Conservation (phyloP, 2,888 invertebrate species). For the Troglohyphantes excavatus region DNA sequence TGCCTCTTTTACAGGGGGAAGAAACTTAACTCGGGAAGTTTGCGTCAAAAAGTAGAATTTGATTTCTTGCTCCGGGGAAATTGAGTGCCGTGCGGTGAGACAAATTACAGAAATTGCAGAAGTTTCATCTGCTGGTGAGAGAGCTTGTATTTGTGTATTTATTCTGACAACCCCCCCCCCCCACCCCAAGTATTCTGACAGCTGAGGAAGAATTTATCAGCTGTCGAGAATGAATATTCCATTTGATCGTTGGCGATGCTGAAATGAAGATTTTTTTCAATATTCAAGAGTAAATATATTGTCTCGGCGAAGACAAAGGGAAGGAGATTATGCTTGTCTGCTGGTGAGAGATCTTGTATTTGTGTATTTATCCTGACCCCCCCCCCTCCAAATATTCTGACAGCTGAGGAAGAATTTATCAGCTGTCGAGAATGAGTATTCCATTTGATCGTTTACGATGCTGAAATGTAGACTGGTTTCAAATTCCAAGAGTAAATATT, state of each 20-base stretch:
- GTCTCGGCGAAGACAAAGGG: conserved; percentile 17
- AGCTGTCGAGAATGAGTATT: not conserved
- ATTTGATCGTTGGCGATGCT: not conserved
- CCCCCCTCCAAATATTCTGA: not conserved
- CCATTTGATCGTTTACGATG: not conserved
- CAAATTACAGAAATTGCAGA: conserved; percentile 65
- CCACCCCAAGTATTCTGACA: not conserved
- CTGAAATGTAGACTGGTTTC: conserved; percentile 14
- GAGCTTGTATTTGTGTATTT: conserved; percentile 23
- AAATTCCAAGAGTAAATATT: conserved; percentile 4
- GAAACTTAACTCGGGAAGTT: conserved; percentile 27
- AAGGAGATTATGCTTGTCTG: conserved; percentile 22
- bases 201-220: conserved; percentile 17
- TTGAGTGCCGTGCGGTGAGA: conserved; percentile 51
- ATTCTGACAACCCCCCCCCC: not conserved
- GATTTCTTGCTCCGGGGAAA: conserved; percentile 63
- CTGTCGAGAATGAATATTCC: not conserved
- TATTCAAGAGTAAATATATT: conserved; percentile 5
- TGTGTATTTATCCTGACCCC: conserved; percentile 31
- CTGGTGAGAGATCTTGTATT: not conserved
- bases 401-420: conserved; percentile 15
- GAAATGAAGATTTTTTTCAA: conserved; percentile 24
- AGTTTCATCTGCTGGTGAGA: conserved; percentile 27
- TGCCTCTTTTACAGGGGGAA: not conserved
- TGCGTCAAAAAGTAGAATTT: conserved; percentile 49